A percentile compares a stretch with the other conserved stretches of the same genome.
Conservation (phyloP, 2,888 invertebrate species). For the Branchellion lobata region DNA sequence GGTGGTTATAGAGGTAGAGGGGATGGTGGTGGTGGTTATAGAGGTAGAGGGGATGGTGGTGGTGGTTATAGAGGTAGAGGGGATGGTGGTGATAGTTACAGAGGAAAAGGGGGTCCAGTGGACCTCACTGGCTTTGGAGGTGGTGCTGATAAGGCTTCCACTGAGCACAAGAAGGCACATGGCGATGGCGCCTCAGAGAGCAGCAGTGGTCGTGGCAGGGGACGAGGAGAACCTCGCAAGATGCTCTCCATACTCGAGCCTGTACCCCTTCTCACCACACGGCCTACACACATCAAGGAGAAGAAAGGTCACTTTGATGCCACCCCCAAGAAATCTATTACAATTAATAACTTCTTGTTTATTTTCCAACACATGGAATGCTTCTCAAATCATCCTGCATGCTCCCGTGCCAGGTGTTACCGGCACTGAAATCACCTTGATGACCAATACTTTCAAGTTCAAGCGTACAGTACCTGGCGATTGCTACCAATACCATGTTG, state of each 20-base stretch:
- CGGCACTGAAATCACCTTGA: not conserved
- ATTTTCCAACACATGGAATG: too few species aligned
- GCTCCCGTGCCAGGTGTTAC: not conserved
- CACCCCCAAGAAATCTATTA: not conserved
- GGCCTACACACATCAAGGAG: too few species aligned
- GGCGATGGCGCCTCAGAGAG: not conserved
- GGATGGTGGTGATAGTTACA: not conserved
- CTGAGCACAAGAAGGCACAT: too few species aligned
- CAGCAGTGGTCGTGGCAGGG: not conserved
- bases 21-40: not conserved
- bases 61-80: not conserved
- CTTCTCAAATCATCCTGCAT: too few species aligned
- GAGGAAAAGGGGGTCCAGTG: not conserved
- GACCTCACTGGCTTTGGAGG: not conserved
- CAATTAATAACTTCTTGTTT: too few species aligned
- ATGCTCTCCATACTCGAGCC: not conserved
- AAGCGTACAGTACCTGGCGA: not conserved
- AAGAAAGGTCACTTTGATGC: too few species aligned
- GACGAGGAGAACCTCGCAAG: not conserved
- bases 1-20: not conserved
- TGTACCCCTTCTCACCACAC: too few species aligned
- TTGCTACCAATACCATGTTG: constrained; percentile 21
- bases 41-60: not conserved
- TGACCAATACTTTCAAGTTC: constrained; percentile 17
- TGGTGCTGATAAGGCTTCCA: too few species aligned